Conservation (phyloP, 2,113 vertebrate genomes). For the Vulpes vulpes region DNA sequence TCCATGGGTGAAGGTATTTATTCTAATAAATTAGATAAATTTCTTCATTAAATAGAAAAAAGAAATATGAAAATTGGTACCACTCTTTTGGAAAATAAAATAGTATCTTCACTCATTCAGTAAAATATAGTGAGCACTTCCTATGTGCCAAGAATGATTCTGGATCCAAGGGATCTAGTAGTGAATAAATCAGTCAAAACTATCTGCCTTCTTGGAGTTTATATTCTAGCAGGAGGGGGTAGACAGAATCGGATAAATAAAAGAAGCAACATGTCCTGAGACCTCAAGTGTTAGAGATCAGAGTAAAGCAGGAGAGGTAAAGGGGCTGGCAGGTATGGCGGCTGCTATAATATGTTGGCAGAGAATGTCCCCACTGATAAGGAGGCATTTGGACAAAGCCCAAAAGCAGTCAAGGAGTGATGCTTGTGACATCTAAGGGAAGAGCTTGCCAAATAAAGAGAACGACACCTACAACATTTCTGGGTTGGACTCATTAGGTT, state of each 20-base stretch:
- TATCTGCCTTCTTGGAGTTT: background rate
- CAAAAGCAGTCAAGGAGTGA: background rate
- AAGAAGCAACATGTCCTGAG: background rate
- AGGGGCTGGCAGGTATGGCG: background rate
- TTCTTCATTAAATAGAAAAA: background rate
- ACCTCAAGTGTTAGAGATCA: background rate
- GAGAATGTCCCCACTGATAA: background rate
- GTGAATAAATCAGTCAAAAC: background rate
- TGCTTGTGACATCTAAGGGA: background rate
- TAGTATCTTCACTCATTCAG: background rate
- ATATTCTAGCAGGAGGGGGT: background rate
- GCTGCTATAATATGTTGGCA: background rate
- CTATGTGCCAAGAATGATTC: background rate
- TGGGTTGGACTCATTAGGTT: background rate
- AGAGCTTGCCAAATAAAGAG: background rate
- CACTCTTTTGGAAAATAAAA: constrained; percentile 17
- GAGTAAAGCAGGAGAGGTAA: background rate
- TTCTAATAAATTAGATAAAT: constrained; percentile 8
- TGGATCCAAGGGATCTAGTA: background rate
- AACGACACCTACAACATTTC: background rate
- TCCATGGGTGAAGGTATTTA: background rate
- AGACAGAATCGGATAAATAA: background rate
- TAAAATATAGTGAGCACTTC: background rate
- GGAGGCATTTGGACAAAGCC: background rate
- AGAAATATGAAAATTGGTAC: constrained; percentile 5